Evolutionary conservation across 92 coral and sea anemone genomes (phyloP).

Genomic region (Porites cylindrica): DNA sequence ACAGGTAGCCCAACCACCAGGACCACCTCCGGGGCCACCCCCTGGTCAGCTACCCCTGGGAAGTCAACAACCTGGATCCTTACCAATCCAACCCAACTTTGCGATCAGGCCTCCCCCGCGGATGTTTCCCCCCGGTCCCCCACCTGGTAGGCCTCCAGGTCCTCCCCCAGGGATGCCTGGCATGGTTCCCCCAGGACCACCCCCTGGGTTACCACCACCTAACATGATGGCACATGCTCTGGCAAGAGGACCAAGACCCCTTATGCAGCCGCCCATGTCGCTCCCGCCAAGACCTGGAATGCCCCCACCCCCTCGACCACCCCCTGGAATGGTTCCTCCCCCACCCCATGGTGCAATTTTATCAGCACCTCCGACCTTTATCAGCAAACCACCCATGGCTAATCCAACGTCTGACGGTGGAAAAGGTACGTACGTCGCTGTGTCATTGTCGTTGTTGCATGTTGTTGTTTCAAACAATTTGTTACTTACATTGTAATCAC

Average conservation of each 20-base stretch:
- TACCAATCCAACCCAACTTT: constrained; percentile 92
- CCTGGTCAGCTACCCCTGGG: constrained; percentile 82
- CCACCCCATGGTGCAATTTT: constrained; percentile 94
- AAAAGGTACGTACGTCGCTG: constrained; percentile 43
- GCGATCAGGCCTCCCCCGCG: constrained; percentile 93
- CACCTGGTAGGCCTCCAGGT: constrained; percentile 90
- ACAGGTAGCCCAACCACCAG: constrained; percentile 58
- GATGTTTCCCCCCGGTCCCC: constrained; percentile 99
- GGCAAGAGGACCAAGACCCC: constrained; percentile 86
- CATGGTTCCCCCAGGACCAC: constrained; percentile 93
- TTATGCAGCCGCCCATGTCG: constrained; percentile 88
- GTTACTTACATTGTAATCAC: neutral
- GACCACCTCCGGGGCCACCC: constrained; percentile 92
- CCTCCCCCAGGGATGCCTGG: constrained; percentile 95
- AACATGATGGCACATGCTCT: constrained; percentile 82
- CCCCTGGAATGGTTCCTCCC: constrained; percentile 87
- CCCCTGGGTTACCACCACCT: constrained; percentile 94
- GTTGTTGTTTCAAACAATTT: neutral
- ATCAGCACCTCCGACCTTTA: constrained; percentile 98
- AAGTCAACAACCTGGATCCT: constrained; percentile 63
- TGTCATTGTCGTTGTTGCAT: neutral
- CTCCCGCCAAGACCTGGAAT: constrained; percentile 88
- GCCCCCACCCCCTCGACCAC: constrained; percentile 91
- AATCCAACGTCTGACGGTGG: constrained; percentile 62
- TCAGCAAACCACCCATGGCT: constrained; percentile 92